Conservation (phyloP, 2,888 invertebrate genomes). For the Lasiommata megera region DNA sequence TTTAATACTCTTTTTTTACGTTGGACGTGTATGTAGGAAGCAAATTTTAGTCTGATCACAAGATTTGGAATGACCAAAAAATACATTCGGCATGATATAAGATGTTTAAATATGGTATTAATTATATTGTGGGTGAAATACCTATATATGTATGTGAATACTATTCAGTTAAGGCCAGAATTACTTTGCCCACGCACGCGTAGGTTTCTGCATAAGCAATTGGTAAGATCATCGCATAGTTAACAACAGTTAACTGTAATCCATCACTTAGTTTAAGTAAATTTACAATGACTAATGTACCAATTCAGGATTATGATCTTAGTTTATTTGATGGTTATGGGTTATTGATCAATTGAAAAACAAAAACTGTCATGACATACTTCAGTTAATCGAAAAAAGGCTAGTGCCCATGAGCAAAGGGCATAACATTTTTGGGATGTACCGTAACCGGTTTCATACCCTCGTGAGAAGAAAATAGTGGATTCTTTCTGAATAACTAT, state of each 20-base stretch:
- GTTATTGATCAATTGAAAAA: no score
- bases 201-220: conserved; percentile 32
- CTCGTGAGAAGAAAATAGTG: no score
- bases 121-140: conserved; percentile 58
- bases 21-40: no score
- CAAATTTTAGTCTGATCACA: background rate
- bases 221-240: conserved; percentile 31
- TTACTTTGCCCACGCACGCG: conserved; percentile 55
- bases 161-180: conserved; percentile 43
- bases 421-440: no score
- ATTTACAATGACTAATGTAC: background rate
- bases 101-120: conserved; percentile 45
- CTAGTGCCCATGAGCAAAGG: no score
- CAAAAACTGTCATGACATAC: no score
- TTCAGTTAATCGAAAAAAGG: no score
- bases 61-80: background rate
- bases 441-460: no score
- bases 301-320: background rate
- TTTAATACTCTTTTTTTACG: no score
- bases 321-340: background rate
- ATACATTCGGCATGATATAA: background rate
- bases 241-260: background rate
- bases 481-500: no score
- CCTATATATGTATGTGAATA: conserved; percentile 48
- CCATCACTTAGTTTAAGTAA: background rate